phyloP scores from a whole-genome alignment of 2,797 vertebrate genomes.

The Pteropus rufus region DNA sequence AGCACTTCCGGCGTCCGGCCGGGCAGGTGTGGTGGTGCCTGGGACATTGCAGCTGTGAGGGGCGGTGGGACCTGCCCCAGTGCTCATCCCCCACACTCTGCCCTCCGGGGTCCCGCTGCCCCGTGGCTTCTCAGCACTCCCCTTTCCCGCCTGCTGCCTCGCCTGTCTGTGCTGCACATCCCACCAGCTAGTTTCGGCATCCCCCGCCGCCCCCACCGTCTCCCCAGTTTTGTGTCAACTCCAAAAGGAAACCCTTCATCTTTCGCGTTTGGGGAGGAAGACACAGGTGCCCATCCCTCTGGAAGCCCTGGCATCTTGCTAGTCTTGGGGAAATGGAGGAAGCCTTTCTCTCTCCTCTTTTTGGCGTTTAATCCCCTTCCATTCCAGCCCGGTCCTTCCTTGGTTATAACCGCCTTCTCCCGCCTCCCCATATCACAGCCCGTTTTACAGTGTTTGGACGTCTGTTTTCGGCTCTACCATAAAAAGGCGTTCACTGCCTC shows the following conservation, averaged over 20 bases:
- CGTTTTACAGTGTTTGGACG: background rate
- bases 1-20: accelerated
- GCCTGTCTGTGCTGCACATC: background rate
- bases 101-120: background rate
- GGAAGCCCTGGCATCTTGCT: background rate
- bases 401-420: no score
- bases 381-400: background rate
- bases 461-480: background rate
- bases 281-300: accelerated
- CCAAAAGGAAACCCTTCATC: background rate
- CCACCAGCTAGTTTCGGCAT: background rate
- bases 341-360: background rate
- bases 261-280: background rate
- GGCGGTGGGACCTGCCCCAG: no score
- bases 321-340: background rate
- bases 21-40: no score
- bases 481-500: background rate
- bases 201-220: accelerated
- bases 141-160: background rate
- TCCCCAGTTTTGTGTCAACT: background rate
- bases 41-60: background rate
- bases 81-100: background rate
- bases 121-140: background rate
- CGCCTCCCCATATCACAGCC: background rate
- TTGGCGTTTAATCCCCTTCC: background rate